Conservation (phyloP, 2,113 vertebrate genomes). For the Pomatorhinus ruficollis region DNA sequence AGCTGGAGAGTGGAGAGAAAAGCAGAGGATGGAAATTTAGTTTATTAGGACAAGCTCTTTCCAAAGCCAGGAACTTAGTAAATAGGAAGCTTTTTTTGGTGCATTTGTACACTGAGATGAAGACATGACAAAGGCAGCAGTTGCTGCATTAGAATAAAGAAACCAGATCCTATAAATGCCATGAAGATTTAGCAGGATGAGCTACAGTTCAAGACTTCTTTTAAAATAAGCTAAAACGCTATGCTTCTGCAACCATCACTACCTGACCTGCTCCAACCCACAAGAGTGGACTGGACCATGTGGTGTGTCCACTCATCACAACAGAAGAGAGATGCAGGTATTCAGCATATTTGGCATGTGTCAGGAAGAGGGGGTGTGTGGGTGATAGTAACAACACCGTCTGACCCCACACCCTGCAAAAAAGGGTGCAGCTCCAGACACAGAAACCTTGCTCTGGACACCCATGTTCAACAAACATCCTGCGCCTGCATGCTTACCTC, state of each 20-base stretch:
- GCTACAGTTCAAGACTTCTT: not conserved
- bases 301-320: not conserved
- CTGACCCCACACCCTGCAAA: slow-evolving; percentile 19
- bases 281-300: not conserved
- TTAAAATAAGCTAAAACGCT: not conserved
- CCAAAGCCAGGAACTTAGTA: not conserved
- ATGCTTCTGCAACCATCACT: not conserved
- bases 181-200: not conserved
- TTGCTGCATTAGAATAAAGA: not conserved
- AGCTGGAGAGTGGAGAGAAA: not conserved
- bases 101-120: not conserved
- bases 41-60: slow-evolving; percentile 16
- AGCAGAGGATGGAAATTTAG: not conserved
- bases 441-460: not conserved
- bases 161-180: not conserved
- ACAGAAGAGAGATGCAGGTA: not conserved
- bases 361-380: not conserved
- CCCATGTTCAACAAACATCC: slow-evolving; percentile 30
- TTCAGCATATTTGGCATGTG: not conserved
- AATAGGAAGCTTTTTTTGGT: not conserved
- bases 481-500: not conserved
- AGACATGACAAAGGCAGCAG: not conserved
- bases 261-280: not conserved
- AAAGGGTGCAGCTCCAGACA: not conserved
- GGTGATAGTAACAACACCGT: not conserved